Conservation (phyloP, 2,113 vertebrate species). For the Riparia riparia region DNA sequence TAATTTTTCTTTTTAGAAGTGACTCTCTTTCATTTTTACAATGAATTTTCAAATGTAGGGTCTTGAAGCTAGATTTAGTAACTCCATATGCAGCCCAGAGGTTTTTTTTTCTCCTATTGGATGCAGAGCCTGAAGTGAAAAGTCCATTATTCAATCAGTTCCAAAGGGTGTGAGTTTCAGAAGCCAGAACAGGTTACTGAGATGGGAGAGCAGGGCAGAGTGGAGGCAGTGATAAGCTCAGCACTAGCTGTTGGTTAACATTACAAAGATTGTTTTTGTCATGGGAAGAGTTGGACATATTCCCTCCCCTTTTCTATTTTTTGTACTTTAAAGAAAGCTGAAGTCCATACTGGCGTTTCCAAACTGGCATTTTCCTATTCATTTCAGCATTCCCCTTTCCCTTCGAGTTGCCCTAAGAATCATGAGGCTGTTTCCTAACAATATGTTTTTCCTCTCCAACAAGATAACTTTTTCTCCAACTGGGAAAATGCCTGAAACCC, state of each 20-base stretch:
- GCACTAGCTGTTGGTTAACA: constrained; percentile 52
- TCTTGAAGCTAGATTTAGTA: neutral
- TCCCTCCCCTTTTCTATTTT: neutral
- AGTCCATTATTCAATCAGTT: constrained; percentile 49
- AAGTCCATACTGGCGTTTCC: neutral
- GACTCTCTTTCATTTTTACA: neutral
- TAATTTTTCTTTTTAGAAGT: neutral
- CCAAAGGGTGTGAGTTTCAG: constrained; percentile 54
- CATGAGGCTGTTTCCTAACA: neutral
- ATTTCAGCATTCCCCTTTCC: neutral
- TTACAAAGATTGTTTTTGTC: constrained; percentile 51
- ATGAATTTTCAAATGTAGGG: neutral
- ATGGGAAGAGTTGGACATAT: constrained; percentile 21
- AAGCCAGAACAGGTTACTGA: constrained; percentile 46
- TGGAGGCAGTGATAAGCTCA: constrained; percentile 44
- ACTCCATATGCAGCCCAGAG: neutral
- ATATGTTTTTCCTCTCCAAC: neutral
- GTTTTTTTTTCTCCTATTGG: neutral
- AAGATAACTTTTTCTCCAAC: neutral
- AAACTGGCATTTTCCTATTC: neutral
- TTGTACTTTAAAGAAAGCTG: neutral
- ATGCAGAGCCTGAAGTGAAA: neutral
- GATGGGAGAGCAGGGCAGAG: constrained; percentile 10
- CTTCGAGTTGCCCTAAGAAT: neutral
- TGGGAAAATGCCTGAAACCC: neutral